phyloP scores from a whole-genome alignment of 2,888 invertebrate species.

The Fragum fragum region DNA sequence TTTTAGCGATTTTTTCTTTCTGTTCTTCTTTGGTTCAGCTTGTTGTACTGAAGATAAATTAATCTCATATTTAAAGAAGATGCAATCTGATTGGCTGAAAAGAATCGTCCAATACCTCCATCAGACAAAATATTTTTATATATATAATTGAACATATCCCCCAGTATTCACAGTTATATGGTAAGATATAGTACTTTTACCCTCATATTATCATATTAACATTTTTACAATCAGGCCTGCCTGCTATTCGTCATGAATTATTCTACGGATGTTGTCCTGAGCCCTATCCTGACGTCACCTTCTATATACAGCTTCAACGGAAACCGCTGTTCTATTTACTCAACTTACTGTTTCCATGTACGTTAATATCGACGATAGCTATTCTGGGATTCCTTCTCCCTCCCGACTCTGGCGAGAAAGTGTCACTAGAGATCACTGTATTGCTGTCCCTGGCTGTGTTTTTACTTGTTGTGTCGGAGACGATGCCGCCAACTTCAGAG shows the following conservation, averaged over 20 bases:
- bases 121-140: too few relatives aligned
- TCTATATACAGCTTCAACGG: constrained; percentile 67
- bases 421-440: constrained; percentile 83
- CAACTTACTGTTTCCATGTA: constrained; percentile 80
- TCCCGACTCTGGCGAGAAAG: constrained; percentile 71
- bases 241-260: constrained; percentile 58
- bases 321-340: constrained; percentile 79
- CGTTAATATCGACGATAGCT: constrained; percentile 72
- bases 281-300: constrained; percentile 79
- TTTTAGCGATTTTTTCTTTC: too few relatives aligned
- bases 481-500: constrained; percentile 83
- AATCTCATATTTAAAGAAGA: too few relatives aligned
- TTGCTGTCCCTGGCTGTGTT: constrained; percentile 84
- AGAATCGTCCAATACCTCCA: too few relatives aligned
- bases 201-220: too few relatives aligned
- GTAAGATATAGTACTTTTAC: too few relatives aligned
- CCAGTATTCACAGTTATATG: too few relatives aligned
- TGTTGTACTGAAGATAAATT: too few relatives aligned
- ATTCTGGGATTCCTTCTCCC: constrained; percentile 70
- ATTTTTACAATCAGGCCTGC: constrained; percentile 62
- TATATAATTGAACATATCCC: too few relatives aligned
- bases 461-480: constrained; percentile 82
- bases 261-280: constrained; percentile 74
- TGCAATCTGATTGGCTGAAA: too few relatives aligned
- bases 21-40: too few relatives aligned